phyloP scores from a whole-genome alignment of 2,113 vertebrate species.

The Turnix velox region DNA sequence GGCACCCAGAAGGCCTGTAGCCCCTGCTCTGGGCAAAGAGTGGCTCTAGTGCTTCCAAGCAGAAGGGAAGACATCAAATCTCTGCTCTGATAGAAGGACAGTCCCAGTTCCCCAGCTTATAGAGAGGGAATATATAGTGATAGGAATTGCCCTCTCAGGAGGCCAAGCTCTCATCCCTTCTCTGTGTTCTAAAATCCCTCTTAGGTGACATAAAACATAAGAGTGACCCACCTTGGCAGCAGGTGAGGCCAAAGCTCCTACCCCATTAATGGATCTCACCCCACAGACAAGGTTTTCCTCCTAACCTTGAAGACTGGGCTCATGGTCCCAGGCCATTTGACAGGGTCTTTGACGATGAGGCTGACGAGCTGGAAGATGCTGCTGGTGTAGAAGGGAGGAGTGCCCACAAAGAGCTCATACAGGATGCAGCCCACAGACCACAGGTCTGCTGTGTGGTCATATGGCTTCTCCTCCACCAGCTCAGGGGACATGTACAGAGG shows the following conservation, averaged over 20 bases:
- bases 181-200: background rate
- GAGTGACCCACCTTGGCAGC: background rate
- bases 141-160: background rate
- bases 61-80: background rate
- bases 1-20: background rate
- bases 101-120: background rate
- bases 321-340: slow-evolving; percentile 87
- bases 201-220: background rate
- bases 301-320: slow-evolving; percentile 85
- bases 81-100: background rate
- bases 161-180: background rate
- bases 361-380: slow-evolving; percentile 94
- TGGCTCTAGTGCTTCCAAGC: background rate
- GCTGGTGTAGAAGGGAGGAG: slow-evolving; percentile 92
- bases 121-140: background rate
- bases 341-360: slow-evolving; percentile 84
- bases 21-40: background rate
- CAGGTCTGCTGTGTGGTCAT: slow-evolving; percentile 92
- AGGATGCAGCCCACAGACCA: slow-evolving; percentile 97
- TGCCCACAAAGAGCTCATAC: slow-evolving; percentile 91
- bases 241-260: background rate
- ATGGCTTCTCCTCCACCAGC: slow-evolving; percentile 90
- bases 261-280: background rate
- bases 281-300: background rate
- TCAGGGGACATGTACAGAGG: slow-evolving; percentile 98